Evolutionary conservation across 2,888 invertebrate species (phyloP), one percentile per base, ranked within the genome.

Genomic region (Nephrocerus scutellatus): DNA sequence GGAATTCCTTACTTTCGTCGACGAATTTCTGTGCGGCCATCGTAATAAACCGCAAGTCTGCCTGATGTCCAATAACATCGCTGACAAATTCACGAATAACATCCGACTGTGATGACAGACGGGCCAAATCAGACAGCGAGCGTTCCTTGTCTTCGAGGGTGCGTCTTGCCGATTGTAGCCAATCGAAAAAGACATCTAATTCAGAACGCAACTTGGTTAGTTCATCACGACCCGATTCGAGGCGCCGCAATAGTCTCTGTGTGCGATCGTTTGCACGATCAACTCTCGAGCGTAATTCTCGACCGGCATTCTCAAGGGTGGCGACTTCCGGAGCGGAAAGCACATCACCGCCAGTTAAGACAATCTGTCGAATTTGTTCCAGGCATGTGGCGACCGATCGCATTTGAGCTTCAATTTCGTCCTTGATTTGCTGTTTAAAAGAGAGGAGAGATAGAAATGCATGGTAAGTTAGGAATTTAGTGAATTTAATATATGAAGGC

Each of bases 11-110:
- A 64, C 91, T 88, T 70, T 95, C 93, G 56, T 95, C 93, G 16
- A 92, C 82, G 64, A 93, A 95, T 68, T 92, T 93, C 71, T 93
- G 92, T 2, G 91, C 91, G 2, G 92, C 84, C 87, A 95, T 92
- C 4, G 91, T 90, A 52, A 96, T 90, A 68, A 95, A 96, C 41
- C 95, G 74, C 20, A 95, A 71, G 69, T 96, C 96, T 1, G 92
- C 96, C 66, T 95, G 93, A 62, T 95, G 95, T 0, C 91, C 86
- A 57, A 95, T 91, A 3, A 96, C 90, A 67, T 92, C 92, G 47
- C 84, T 85, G 20, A 91, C 85, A 64, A 92, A 89, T 56, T 89
- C 90, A 22, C 87, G 76, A 5, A 86, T 84, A n/a, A 81, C 79
- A 50, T 90, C 88, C 18, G 80, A 76, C 59, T 82, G 83, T 8